Base-by-base conservation (phyloP, 1,140 invertebrate genomes). In the Grapholita molesta region DNA sequence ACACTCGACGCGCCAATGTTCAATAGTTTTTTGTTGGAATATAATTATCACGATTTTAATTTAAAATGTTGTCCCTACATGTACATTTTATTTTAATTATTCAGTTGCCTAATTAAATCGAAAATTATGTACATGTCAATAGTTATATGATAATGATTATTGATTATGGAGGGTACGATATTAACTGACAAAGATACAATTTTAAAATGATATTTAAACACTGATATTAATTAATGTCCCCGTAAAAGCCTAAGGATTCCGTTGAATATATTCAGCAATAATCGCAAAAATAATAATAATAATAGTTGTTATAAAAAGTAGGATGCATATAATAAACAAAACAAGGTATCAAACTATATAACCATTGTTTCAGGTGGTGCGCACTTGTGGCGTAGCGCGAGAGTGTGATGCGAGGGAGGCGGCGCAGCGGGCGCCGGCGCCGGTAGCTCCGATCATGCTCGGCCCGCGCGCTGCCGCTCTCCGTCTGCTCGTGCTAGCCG, bases 381-480 rank as follows among this genome's bases (percentile, higher is more conserved):
- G 80, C 70, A 72, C 75, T 75, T 70, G 83, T 82, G 77, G 78
- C 78, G 79, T 78, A 82, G 79, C 80, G 84, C 83, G 78, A 75
- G 82, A 82, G 81, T 86, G 87, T 82, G 86, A 89, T 91, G 88
- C 83, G 77, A 77, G 82, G 79, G 74, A 70, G 77, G 85, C 80
- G 84, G 78, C 70, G 82, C 79, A 80, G 80, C 79, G 79, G 82
- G 79, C 82, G 82, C 79, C 75, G 84, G 88, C 88, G 86, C 80
- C 80, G 85, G 80, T 88, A 88, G 80, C 66, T 72, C 76, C 85
- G 85, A 89, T 74, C 85, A 89, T 91, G 86, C 88, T 80, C 77
- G 75, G 70, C 79, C 82, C 79, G 82, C 80, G 77, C 77, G 66
- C 74, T 65, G 75, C 79, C 74, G 79, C 85, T 75, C 78, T 83